A percentile compares a stretch with the other conserved stretches of the same genome.
Evolutionary conservation across 2,797 vertebrate genomes (phyloP).

Genomic region (Phrynocephalus guinanensis): DNA sequence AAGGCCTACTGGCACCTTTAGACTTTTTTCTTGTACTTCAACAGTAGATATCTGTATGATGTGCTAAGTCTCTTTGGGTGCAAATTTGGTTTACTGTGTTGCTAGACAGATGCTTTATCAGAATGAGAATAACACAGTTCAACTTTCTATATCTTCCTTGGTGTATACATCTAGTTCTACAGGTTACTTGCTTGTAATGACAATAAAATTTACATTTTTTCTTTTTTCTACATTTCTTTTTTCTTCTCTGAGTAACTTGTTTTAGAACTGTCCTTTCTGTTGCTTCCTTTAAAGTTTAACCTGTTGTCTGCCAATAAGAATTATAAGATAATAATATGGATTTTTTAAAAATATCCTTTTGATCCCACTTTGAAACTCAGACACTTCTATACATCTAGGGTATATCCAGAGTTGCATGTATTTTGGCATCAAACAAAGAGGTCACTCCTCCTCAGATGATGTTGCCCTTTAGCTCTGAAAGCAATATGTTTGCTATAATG

Average conservation of each 20-base stretch:
- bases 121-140: too few species aligned
- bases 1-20: not conserved
- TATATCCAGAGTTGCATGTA: not conserved
- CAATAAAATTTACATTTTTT: not conserved
- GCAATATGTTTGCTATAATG: slow-evolving; percentile 35
- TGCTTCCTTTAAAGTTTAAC: not conserved
- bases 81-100: too few species aligned
- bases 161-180: not conserved
- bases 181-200: not conserved
- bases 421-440: not conserved
- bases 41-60: not conserved
- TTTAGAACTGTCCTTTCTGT: fast-evolving
- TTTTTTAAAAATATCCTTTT: not conserved
- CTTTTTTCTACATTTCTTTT: slow-evolving; percentile 28
- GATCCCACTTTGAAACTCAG: not conserved
- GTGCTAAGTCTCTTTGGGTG: too few species aligned
- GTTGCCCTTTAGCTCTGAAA: slow-evolving; percentile 34
- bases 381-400: slow-evolving; percentile 19
- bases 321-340: slow-evolving; percentile 7
- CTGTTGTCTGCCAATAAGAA: not conserved
- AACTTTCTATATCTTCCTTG: too few species aligned
- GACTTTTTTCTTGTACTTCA: not conserved
- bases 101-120: too few species aligned
- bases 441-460: not conserved
- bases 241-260: not conserved